These are phyloP conservation scores for Steinernema hermaphroditum DNA, from an alignment of 2,888 invertebrate species.

Conservation along the genomic window DNA sequence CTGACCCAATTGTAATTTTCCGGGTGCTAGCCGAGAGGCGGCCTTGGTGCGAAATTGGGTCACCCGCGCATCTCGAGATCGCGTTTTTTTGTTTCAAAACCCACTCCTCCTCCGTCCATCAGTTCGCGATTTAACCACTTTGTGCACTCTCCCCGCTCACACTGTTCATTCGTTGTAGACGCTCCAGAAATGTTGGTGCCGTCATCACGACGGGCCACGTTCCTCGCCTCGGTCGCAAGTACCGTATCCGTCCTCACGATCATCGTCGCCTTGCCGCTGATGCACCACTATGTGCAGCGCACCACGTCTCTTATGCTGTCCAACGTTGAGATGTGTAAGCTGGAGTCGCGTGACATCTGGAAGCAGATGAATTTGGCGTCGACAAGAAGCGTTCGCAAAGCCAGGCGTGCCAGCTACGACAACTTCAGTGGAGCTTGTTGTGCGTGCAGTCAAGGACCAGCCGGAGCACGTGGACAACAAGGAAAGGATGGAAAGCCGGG, in stretches of 20 bases:
- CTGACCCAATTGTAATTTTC: slow-evolving; percentile 24
- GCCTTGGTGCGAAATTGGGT: slow-evolving; percentile 23
- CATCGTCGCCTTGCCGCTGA: slow-evolving; percentile 58
- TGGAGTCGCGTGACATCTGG: slow-evolving; percentile 64
- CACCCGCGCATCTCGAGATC: background rate
- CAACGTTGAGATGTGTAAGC: slow-evolving; percentile 62
- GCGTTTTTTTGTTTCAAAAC: slow-evolving; percentile 28
- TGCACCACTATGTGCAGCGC: slow-evolving; percentile 58
- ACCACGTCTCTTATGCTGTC: slow-evolving; percentile 56
- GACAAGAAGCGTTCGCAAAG: background rate
- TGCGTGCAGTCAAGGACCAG: slow-evolving; percentile 61
- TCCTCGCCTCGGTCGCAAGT: slow-evolving; percentile 54
- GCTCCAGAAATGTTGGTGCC: background rate
- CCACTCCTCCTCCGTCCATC: slow-evolving; percentile 19
- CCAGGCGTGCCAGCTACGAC: slow-evolving; percentile 29
- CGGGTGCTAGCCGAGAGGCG: slow-evolving; percentile 23
- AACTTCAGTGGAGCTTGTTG: slow-evolving; percentile 55
- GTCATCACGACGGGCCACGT: slow-evolving; percentile 42
- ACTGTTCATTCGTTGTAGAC: no score
- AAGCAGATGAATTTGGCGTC: slow-evolving; percentile 57
- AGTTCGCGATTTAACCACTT: background rate
- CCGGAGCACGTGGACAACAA: slow-evolving; percentile 55
- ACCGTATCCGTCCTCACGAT: slow-evolving; percentile 58
- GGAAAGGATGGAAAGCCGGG: slow-evolving; percentile 53
- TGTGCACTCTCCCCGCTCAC: background rate